Evolutionary conservation across 2,113 vertebrate genomes (phyloP).

Genomic region (Ia io): DNA sequence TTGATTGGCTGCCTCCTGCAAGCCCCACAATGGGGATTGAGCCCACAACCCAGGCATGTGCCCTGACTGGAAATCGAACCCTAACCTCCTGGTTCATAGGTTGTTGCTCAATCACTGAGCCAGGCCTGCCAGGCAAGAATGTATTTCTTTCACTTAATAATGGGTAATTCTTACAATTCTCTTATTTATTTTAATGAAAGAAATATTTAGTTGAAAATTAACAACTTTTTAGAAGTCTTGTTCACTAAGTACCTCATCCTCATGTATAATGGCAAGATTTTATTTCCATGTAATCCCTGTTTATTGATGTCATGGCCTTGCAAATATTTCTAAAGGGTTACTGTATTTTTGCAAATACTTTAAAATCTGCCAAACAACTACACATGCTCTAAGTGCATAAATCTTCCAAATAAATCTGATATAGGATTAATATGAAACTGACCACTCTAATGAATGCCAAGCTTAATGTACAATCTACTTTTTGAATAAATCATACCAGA

Average conservation of each 20-base stretch:
- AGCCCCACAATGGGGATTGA: too few relatives aligned
- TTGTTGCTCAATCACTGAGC: too few relatives aligned
- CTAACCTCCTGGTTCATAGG: too few relatives aligned
- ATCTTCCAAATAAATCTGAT: constrained; percentile 53
- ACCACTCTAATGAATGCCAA: constrained; percentile 47
- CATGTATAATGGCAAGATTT: not conserved
- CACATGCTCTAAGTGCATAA: constrained; percentile 16
- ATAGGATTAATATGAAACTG: constrained; percentile 46
- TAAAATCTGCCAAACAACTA: constrained; percentile 24
- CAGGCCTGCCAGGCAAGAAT: not conserved
- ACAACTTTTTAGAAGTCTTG: not conserved
- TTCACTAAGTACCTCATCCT: not conserved
- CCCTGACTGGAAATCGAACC: too few relatives aligned
- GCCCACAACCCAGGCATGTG: too few relatives aligned
- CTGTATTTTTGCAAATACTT: constrained; percentile 48
- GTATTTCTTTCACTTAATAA: not conserved
- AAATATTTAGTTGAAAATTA: not conserved
- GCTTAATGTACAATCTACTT: constrained; percentile 58
- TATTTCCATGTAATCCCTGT: not conserved
- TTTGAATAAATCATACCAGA: constrained; percentile 62
- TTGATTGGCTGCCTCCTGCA: too few relatives aligned
- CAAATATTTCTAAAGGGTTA: constrained; percentile 31
- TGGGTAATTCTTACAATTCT: not conserved
- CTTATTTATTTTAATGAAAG: not conserved
- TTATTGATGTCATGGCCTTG: not conserved